A percentile compares a stretch with the other conserved stretches of the same genome.
These are phyloP conservation scores for rat (Rattus norvegicus) DNA, from an alignment of 2,113 vertebrate species.

Conservation along the genomic window GRCr8 NC_086031.1:105735501-105736000, in stretches of 20 bases:
- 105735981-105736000: not conserved
- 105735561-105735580: not conserved
- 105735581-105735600: not conserved
- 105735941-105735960: constrained; percentile 53
- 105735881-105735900: constrained; percentile 20
- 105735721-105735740: not conserved
- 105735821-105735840: constrained; percentile 26
- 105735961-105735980: constrained; percentile 45
- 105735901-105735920: not conserved
- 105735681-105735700: not conserved
- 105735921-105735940: constrained; percentile 44
- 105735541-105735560: not conserved
- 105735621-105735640: not conserved
- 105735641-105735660: not conserved
- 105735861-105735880: not conserved
- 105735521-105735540: constrained; percentile 47
- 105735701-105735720: not conserved
- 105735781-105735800: constrained; percentile 11
- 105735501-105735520: constrained; percentile 21
- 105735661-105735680: constrained; percentile 11
- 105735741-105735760: not conserved
- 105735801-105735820: constrained; percentile 34
- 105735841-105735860: not conserved
- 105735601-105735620: not conserved
- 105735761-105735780: not conserved